Conservation (phyloP, 1,140 invertebrate genomes). For the Hyphantria cunea region DNA sequence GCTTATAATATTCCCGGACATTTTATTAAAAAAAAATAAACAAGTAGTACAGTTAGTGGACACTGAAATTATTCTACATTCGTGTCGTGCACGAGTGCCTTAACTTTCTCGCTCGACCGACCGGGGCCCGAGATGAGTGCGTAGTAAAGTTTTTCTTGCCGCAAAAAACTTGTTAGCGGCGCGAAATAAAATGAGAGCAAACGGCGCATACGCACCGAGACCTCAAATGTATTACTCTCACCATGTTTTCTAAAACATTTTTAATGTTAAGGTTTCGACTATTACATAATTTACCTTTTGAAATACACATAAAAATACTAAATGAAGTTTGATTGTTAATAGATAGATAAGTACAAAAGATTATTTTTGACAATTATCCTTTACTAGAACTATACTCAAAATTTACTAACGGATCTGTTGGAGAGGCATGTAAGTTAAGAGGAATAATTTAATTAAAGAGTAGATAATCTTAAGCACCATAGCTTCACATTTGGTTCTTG, state of each 20-base stretch:
- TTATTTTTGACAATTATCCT: too few relatives aligned
- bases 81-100: constrained; percentile 43
- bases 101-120: constrained; percentile 51
- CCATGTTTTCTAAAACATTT: neutral
- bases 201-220: constrained; percentile 15
- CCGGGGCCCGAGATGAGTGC: constrained; percentile 42
- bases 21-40: constrained; percentile 8
- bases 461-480: constrained; percentile 4
- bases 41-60: constrained; percentile 9
- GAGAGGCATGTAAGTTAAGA: neutral
- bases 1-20: neutral
- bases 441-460: neutral
- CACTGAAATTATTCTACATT: constrained; percentile 39
- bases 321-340: too few relatives aligned
- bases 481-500: constrained; percentile 14
- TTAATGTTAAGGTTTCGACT: too few relatives aligned
- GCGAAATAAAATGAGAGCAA: constrained; percentile 52
- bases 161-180: constrained; percentile 57
- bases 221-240: neutral
- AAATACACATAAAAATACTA: too few relatives aligned
- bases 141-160: constrained; percentile 46
- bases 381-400: too few relatives aligned
- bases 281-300: too few relatives aligned
- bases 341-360: too few relatives aligned
- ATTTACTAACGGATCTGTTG: too few relatives aligned